Evolutionary conservation across 2,113 vertebrate species (phyloP).

Genomic region (Macaca mulatta): DNA sequence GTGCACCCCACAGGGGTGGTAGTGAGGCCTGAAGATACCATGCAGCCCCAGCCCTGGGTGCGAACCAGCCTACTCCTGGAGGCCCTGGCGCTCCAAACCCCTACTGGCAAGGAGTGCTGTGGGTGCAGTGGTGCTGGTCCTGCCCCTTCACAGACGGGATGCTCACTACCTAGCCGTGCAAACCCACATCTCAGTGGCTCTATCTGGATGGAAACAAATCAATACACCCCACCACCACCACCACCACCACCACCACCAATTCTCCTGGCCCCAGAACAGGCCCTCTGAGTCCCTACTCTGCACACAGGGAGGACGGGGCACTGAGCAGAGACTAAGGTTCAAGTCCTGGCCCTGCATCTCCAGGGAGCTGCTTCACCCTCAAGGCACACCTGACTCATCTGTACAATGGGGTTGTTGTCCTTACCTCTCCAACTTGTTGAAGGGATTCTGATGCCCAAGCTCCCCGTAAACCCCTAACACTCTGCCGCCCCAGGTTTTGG

Average conservation of each 20-base stretch:
- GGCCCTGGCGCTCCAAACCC: background rate
- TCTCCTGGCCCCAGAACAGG: background rate
- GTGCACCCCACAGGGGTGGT: too few species aligned
- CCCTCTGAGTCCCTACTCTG: background rate
- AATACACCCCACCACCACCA: too few species aligned
- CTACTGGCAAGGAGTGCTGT: background rate
- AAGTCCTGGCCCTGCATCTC: background rate
- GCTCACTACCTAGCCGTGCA: background rate
- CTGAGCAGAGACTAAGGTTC: background rate
- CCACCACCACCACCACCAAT: too few species aligned
- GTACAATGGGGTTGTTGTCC: background rate
- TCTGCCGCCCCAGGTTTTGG: rapidly evolving
- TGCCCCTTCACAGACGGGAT: background rate
- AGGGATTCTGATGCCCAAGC: too few species aligned
- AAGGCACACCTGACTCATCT: background rate
- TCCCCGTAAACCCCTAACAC: background rate
- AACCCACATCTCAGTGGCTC: background rate
- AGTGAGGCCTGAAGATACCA: too few species aligned
- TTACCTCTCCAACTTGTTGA: rapidly evolving
- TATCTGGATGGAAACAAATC: background rate
- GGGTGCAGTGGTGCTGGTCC: background rate
- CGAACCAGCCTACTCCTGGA: background rate
- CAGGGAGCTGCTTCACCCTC: background rate
- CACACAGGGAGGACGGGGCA: rapidly evolving
- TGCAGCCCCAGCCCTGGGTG: background rate